phyloP scores from a whole-genome alignment of 2,113 vertebrate genomes.

The Tautogolabrus adspersus region DNA sequence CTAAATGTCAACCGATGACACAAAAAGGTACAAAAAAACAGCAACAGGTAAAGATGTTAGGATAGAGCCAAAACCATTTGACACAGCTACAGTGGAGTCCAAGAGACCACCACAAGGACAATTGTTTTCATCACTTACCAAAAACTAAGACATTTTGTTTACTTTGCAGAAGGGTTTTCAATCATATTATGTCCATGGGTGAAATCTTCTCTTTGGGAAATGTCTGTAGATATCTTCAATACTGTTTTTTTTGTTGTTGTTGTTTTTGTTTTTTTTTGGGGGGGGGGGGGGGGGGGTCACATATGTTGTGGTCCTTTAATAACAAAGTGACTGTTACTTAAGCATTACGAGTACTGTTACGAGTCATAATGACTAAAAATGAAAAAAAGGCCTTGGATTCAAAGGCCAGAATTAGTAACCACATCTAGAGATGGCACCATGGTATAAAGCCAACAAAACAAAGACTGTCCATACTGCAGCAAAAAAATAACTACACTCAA shows the following conservation, averaged over 20 bases:
- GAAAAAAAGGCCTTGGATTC: neutral
- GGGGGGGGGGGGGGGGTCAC: no score
- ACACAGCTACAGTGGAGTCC: constrained; percentile 53
- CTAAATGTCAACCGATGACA: constrained; percentile 9
- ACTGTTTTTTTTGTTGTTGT: no score
- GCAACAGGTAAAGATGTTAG: constrained; percentile 26
- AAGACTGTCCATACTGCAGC: no score
- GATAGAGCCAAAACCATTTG: constrained; percentile 29
- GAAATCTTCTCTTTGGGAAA: constrained; percentile 10
- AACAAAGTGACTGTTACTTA: neutral
- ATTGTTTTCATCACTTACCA: constrained; percentile 75
- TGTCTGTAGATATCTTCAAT: neutral
- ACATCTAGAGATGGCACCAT: no score
- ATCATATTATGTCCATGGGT: neutral
- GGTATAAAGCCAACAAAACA: no score
- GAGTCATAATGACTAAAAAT: neutral
- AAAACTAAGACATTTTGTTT: constrained; percentile 28
- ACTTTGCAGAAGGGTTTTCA: neutral
- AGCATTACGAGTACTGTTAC: neutral
- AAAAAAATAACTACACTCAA: no score
- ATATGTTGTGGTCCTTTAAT: neutral
- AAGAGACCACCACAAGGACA: constrained; percentile 57
- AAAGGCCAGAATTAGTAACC: no score
- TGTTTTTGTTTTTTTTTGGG: neutral
- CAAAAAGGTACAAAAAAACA: constrained; percentile 19